Evolutionary conservation across 2,113 vertebrate species (phyloP).

Genomic region (Hydrochoerus hydrochaeris): DNA sequence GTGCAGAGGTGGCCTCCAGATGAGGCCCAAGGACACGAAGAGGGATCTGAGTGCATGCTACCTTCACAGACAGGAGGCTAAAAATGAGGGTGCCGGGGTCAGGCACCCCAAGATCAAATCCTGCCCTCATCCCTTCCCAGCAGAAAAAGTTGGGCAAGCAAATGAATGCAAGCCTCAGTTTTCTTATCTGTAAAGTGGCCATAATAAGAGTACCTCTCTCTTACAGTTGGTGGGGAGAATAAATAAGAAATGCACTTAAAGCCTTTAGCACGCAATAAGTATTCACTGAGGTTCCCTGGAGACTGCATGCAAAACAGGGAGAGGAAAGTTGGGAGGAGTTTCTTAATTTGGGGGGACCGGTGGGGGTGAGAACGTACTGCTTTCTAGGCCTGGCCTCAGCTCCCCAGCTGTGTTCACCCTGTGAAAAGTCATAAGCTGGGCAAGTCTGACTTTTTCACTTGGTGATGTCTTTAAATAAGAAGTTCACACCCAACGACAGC

Average conservation of each 20-base stretch:
- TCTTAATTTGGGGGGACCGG: neutral
- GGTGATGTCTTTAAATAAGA: neutral
- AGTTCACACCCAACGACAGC: no score
- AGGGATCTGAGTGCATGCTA: accelerated
- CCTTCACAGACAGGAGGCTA: neutral
- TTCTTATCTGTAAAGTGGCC: neutral
- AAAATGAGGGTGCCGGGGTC: neutral
- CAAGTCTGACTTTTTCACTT: neutral
- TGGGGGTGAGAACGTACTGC: neutral
- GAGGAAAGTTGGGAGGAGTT: neutral
- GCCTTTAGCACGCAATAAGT: neutral
- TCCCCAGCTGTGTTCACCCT: neutral
- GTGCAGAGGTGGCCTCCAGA: no score
- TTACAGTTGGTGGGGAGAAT: neutral
- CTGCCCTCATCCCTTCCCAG: neutral
- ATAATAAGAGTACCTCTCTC: neutral
- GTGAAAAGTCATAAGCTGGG: neutral
- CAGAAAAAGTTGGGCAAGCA: neutral
- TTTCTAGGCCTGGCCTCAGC: neutral
- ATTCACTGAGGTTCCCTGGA: neutral
- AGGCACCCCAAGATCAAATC: neutral
- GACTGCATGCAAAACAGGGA: neutral
- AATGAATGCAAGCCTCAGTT: neutral
- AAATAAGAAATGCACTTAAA: neutral
- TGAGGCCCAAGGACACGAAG: neutral